Conservation (phyloP, 1,140 invertebrate species). For the Leptestheria dahalacensis region DNA sequence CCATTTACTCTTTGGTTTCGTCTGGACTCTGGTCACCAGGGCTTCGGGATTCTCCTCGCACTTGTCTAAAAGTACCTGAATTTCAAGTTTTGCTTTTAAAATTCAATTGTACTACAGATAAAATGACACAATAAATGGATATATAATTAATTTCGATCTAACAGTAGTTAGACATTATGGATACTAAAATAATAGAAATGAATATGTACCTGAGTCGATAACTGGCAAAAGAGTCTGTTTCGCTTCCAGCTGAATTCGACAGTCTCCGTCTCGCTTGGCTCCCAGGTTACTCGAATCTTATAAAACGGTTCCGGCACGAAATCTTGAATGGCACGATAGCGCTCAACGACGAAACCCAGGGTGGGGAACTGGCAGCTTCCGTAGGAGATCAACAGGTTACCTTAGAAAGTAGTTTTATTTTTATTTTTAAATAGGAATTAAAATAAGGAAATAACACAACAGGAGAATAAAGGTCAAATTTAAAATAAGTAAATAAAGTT, state of each 20-base stretch:
- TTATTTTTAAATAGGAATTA: no score
- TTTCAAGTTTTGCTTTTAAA: constrained; percentile 23
- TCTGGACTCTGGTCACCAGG: constrained; percentile 58
- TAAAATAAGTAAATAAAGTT: no score
- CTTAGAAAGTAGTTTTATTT: no score
- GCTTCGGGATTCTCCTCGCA: constrained; percentile 61
- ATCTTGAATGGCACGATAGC: constrained; percentile 73
- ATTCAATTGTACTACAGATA: no score
- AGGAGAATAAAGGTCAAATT: no score
- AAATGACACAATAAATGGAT: no score
- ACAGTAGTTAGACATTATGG: not conserved
- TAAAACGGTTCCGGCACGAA: constrained; percentile 85
- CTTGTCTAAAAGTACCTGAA: constrained; percentile 21
- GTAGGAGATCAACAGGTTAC: constrained; percentile 64
- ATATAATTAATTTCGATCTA: no score
- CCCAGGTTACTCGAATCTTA: constrained; percentile 51
- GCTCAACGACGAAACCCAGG: constrained; percentile 89
- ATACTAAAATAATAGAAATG: constrained; percentile 8
- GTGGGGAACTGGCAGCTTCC: constrained; percentile 97
- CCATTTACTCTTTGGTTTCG: constrained; percentile 91
- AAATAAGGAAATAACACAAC: no score
- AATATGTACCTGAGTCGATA: constrained; percentile 54
- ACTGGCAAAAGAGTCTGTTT: constrained; percentile 72
- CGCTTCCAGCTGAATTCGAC: constrained; percentile 86
- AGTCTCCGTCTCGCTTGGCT: constrained; percentile 1